Base-by-base conservation (phyloP, 2,113 vertebrate species). In the Burhinus oedicnemus region DNA sequence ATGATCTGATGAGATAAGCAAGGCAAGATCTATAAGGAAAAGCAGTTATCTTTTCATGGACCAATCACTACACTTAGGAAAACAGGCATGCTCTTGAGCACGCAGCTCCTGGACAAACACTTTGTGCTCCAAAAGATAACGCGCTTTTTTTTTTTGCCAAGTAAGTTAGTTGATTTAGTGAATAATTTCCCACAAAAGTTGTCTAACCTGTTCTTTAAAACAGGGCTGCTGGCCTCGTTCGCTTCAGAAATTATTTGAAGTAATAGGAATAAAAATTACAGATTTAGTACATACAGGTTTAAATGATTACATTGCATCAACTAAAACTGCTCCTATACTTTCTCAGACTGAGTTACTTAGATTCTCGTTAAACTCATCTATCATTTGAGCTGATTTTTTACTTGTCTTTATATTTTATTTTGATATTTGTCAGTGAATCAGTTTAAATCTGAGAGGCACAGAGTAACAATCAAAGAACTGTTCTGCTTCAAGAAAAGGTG, bases 81-180 rank as follows among this genome's bases (percentile, higher is more conserved):
- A 34, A 6, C 16, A 80, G 26, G 15, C 5, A 38, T 58, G 26
- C 32, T 64, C 36, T 58, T 78, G 42, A 74, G 61, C 32, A 47
- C 70, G 30, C 69, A 55, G 30, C 49, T 86, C 61, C 57, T 78
- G 74, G 52, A 64, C 49, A 77, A 92, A 83, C 16, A 83, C 9
- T 87, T 71, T 17, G 22, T 40, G n/a, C 44, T 93, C 70, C 69
- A 65, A 72, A 84, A 61, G 22, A 68, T 32, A 83, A 14, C 0
- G 0, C 6, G 12, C 25, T 13, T 9, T 38, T 36, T 6, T 72
- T 60, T 66, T 12, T 0, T 2, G 8, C 27, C 18, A 57, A 15
- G 11, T 52, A 47, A 27, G 9, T 89, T 61, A 57, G 30, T 86
- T 93, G 58, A 45, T 77, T 90, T 95, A 66, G 32, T 93, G 70